Conservation (phyloP, 2,888 invertebrate genomes). For the Agriotes lineatus region DNA sequence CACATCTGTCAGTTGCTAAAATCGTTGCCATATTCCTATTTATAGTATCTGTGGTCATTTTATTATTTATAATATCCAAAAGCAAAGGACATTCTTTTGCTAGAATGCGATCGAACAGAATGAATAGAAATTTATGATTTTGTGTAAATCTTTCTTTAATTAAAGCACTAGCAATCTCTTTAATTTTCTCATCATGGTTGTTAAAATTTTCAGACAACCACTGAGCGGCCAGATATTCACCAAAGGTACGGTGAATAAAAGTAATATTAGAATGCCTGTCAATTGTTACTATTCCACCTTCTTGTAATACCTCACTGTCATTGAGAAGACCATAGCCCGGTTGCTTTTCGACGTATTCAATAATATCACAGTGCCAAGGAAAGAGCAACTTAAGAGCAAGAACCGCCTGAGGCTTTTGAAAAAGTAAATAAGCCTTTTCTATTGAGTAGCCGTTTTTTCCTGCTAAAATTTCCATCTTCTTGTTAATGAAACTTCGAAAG, state of each 20-base stretch:
- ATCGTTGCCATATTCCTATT: background rate
- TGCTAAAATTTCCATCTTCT: background rate
- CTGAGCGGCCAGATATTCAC: slow-evolving; percentile 13
- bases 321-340: no score
- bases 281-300: background rate
- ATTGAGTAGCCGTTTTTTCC: background rate
- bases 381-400: no score
- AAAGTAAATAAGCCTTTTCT: background rate
- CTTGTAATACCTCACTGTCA: no score
- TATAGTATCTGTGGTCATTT: background rate
- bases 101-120: background rate
- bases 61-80: background rate
- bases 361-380: no score
- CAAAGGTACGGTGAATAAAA: slow-evolving; percentile 12
- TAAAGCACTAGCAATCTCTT: background rate
- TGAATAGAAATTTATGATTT: background rate
- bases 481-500: background rate
- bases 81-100: background rate
- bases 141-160: background rate
- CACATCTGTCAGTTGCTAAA: background rate
- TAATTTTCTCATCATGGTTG: background rate
- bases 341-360: no score
- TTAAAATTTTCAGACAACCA: slow-evolving; percentile 16
- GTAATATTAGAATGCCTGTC: background rate
- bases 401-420: background rate